Conservation (phyloP, 1,140 invertebrate species). For the Brachionus manjavacas region DNA sequence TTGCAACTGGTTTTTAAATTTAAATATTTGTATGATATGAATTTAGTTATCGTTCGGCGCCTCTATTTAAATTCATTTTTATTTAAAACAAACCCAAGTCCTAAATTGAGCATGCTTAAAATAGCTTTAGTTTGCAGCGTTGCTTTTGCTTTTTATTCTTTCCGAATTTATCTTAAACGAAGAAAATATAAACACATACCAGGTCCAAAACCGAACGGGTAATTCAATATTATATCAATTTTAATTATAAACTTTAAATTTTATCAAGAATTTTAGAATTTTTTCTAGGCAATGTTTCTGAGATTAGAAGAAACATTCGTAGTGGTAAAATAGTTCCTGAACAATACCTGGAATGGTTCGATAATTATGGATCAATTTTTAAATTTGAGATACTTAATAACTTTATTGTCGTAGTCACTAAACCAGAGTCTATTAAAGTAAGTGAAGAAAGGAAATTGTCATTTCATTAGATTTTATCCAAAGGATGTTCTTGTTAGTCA, state of each 20-base stretch:
- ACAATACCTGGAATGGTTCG: background rate
- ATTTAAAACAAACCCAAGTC: background rate
- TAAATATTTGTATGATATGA: background rate
- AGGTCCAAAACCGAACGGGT: background rate
- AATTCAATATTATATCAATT: background rate
- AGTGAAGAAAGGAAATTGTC: background rate
- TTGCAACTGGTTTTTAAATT: background rate
- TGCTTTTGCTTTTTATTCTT: background rate
- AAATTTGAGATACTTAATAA: constrained; percentile 1
- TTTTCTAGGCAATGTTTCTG: background rate
- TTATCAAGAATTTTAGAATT: background rate
- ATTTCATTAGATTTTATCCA: background rate
- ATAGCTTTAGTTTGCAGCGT: background rate
- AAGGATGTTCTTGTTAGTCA: background rate
- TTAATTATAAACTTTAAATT: background rate
- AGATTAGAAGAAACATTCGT: background rate
- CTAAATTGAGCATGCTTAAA: background rate
- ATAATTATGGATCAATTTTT: background rate
- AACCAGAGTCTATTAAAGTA: background rate
- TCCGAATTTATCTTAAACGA: background rate
- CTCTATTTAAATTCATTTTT: background rate
- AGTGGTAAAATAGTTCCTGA: background rate
- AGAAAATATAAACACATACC: constrained; percentile 14
- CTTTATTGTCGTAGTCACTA: background rate
- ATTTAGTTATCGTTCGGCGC: background rate